Percentiles rank a stretch among this genome's conserved stretches.
phyloP scores from a whole-genome alignment of 2,797 vertebrate species.

The Cetoscarus ocellatus region DNA sequence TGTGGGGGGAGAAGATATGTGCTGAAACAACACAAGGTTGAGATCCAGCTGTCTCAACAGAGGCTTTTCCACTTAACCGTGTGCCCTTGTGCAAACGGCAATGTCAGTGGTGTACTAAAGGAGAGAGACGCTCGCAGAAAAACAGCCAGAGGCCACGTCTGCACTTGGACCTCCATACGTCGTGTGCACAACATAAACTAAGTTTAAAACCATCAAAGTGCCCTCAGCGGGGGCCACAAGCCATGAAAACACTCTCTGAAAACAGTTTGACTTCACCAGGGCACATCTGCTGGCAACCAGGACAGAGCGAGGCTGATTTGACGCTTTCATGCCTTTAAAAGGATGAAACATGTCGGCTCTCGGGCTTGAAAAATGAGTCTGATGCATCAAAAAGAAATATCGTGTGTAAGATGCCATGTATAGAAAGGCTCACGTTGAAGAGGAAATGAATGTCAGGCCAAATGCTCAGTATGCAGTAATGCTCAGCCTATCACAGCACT shows the following conservation, averaged over 20 bases:
- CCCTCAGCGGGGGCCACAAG: slow-evolving; percentile 41
- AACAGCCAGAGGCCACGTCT: slow-evolving; percentile 76
- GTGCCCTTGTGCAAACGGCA: slow-evolving; percentile 81
- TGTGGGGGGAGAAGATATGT: slow-evolving; percentile 63
- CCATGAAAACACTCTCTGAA: slow-evolving; percentile 46
- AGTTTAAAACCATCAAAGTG: slow-evolving; percentile 56
- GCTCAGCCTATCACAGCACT: no score
- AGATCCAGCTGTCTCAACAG: slow-evolving; percentile 84
- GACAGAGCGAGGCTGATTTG: slow-evolving; percentile 58
- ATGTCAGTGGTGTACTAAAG: slow-evolving; percentile 62
- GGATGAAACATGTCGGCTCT: slow-evolving; percentile 46
- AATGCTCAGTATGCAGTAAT: no score
- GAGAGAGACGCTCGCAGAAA: slow-evolving; percentile 47
- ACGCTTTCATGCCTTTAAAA: slow-evolving; percentile 44
- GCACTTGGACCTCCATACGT: slow-evolving; percentile 62
- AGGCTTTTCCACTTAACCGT: slow-evolving; percentile 81
- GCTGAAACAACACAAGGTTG: slow-evolving; percentile 76
- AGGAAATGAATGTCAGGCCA: no score
- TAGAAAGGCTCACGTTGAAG: no score
- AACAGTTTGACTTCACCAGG: slow-evolving; percentile 42
- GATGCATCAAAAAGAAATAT: no score
- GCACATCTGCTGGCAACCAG: slow-evolving; percentile 60
- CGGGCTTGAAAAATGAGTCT: no score
- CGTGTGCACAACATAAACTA: slow-evolving; percentile 32
- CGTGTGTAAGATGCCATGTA: no score